Evolutionary conservation across 2,797 vertebrate genomes (phyloP).

Genomic region (Crossoptilon crossoptilon): DNA sequence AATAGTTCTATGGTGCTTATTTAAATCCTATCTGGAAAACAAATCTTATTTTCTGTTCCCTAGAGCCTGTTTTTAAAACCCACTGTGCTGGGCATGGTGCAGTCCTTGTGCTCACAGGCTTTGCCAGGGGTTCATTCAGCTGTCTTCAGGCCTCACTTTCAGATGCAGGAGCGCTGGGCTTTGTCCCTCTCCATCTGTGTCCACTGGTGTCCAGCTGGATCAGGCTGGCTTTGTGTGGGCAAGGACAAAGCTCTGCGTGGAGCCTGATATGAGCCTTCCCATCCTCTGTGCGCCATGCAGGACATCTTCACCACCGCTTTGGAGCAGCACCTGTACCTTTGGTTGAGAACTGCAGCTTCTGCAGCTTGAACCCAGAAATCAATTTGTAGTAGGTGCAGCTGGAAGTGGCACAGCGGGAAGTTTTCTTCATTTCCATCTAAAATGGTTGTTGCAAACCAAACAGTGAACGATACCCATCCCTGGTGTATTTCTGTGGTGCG

Average conservation of each 20-base stretch:
- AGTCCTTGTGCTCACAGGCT: not conserved
- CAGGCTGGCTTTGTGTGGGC: not conserved
- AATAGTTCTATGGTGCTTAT: not conserved
- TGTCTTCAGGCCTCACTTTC: not conserved
- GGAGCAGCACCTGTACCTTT: not conserved
- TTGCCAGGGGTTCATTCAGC: not conserved
- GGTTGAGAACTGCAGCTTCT: not conserved
- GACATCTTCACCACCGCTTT: not conserved
- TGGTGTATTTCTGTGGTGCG: not conserved
- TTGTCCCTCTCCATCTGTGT: not conserved
- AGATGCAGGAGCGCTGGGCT: not conserved
- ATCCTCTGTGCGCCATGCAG: not conserved
- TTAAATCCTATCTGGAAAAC: not conserved
- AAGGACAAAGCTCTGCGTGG: not conserved
- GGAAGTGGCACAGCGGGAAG: not conserved
- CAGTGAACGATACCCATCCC: not conserved
- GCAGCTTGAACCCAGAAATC: not conserved
- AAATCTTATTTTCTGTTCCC: not conserved
- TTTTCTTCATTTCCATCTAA: not conserved
- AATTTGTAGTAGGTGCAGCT: not conserved
- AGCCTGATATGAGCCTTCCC: not conserved
- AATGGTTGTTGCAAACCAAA: not conserved
- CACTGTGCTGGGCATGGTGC: not conserved
- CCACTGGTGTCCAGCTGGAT: not conserved
- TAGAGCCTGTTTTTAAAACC: not conserved